Percentiles rank a stretch among this genome's conserved stretches.
These are phyloP conservation scores for Andrena flavipes DNA, from an alignment of 2,888 invertebrate genomes.

Conservation along the genomic window DNA sequence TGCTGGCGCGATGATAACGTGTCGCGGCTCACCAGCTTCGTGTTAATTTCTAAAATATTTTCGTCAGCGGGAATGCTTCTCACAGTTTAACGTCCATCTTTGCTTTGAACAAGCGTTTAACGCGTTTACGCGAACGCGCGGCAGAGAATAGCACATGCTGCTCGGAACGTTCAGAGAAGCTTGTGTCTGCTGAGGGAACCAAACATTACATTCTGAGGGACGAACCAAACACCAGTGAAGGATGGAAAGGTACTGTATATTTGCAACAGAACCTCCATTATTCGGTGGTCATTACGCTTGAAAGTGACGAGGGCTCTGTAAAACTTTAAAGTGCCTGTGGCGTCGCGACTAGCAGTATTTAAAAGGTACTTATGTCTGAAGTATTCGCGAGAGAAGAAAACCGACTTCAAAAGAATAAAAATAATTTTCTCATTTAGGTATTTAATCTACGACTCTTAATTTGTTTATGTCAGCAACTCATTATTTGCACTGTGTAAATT, in stretches of 20 bases:
- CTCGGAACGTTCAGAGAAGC: background rate
- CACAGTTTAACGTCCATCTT: background rate
- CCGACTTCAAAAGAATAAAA: no score
- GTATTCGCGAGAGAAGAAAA: no score
- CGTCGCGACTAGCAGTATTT: no score
- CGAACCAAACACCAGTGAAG: background rate
- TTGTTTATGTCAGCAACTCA: no score
- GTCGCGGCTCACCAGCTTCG: background rate
- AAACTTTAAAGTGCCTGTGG: no score
- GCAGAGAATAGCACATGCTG: background rate
- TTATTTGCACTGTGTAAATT: no score
- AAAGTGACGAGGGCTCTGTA: no score
- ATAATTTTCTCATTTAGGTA: no score
- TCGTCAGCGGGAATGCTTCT: background rate
- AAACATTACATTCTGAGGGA: background rate
- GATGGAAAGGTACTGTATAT: background rate
- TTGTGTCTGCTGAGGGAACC: no score
- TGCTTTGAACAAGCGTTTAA: background rate
- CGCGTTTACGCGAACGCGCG: background rate
- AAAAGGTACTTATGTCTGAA: no score
- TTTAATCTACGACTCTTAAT: no score
- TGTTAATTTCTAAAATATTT: slow-evolving; percentile 13
- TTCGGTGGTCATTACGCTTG: no score
- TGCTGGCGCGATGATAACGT: background rate
- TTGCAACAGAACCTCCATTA: background rate